phyloP scores from a whole-genome alignment of 2,797 vertebrate species.

The Esox masquinongy region DNA sequence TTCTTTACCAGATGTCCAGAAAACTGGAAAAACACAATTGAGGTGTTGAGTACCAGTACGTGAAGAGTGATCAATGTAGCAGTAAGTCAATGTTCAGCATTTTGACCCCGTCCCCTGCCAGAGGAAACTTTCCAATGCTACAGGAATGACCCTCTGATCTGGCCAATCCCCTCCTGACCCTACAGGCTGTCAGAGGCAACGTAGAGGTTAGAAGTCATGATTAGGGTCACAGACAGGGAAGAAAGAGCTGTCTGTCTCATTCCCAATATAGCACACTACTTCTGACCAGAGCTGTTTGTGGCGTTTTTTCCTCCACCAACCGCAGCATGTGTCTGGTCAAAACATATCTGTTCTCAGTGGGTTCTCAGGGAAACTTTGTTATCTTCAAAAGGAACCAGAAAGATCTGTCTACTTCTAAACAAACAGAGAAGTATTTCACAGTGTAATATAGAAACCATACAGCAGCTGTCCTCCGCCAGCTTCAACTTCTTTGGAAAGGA shows the following conservation, averaged over 20 bases:
- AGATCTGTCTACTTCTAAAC: conserved; percentile 31
- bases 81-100: conserved; percentile 58
- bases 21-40: background rate
- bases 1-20: no score
- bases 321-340: no score
- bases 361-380: conserved; percentile 23
- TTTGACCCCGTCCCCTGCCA: conserved; percentile 47
- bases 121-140: conserved; percentile 59
- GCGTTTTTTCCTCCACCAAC: no score
- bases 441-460: no score
- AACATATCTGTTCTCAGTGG: no score
- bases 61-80: background rate
- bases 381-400: conserved; percentile 19
- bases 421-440: no score
- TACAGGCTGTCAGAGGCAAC: conserved; percentile 42
- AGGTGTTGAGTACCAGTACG: background rate
- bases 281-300: no score
- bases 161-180: conserved; percentile 64
- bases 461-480: no score
- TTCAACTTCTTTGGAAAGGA: no score
- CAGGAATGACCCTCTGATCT: conserved; percentile 65
- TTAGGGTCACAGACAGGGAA: conserved; percentile 58
- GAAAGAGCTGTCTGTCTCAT: conserved; percentile 41
- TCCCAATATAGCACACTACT: no score
- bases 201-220: conserved; percentile 52